Percentiles rank a stretch among this genome's conserved stretches.
Evolutionary conservation across 2,797 vertebrate genomes (phyloP).

Genomic region (Phyllotis vaccarum): DNA sequence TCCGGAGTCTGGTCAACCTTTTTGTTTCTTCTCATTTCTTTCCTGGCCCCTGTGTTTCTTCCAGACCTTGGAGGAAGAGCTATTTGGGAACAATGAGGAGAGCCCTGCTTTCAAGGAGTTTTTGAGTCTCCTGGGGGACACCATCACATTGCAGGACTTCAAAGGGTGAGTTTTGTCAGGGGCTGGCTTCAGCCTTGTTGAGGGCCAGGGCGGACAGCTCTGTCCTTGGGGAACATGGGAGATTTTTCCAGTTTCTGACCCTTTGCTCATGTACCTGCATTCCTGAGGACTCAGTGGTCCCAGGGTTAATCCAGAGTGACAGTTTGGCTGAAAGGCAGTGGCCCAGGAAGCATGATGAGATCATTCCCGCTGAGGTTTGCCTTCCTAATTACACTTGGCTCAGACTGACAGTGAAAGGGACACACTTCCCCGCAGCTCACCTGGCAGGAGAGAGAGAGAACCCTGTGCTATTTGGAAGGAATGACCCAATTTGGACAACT

Average conservation of each 20-base stretch:
- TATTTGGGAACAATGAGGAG: conserved; percentile 98
- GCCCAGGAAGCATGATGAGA: neutral
- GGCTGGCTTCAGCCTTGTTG: neutral
- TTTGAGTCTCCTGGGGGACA: conserved; percentile 94
- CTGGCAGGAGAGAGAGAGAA: conserved; percentile 21
- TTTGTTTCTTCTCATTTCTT: neutral
- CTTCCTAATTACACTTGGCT: conserved; percentile 44
- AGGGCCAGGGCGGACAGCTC: neutral
- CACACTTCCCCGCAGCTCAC: neutral
- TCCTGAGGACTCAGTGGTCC: neutral
- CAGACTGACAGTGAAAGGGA: neutral
- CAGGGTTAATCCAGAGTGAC: neutral
- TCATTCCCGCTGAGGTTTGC: neutral
- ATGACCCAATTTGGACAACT: conserved; percentile 47
- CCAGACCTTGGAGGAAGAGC: conserved; percentile 96
- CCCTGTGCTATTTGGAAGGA: neutral
- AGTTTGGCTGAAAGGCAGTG: neutral
- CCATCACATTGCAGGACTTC: conserved; percentile 96
- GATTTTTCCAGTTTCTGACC: neutral
- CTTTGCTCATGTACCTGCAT: neutral
- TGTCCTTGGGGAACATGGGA: neutral
- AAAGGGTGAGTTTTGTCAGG: conserved; percentile 91
- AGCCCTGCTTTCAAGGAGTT: conserved; percentile 96
- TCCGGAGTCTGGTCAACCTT: neutral
- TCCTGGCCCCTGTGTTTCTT: conserved; percentile 49